phyloP scores from a whole-genome alignment of 1,140 invertebrate genomes.

The Zophobas morio region DNA sequence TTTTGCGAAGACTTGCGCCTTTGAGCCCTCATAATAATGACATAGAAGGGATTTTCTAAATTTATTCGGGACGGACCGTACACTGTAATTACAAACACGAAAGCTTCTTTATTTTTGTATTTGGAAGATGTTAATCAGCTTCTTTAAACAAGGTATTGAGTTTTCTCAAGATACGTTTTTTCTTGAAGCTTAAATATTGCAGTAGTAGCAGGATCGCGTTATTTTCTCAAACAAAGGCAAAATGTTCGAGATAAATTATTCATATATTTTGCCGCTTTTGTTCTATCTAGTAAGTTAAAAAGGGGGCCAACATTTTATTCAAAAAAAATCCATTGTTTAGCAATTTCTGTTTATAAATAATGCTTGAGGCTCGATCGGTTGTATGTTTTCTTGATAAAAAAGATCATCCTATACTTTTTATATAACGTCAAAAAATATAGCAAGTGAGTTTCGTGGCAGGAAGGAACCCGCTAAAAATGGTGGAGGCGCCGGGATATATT shows the following conservation, averaged over 20 bases:
- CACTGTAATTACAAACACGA: background rate
- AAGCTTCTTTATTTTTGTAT: no score
- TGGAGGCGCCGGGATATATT: no score
- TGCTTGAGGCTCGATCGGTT: no score
- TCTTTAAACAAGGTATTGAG: background rate
- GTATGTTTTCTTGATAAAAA: no score
- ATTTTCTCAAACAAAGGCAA: conserved; percentile 25
- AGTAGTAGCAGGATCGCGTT: background rate
- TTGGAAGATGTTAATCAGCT: background rate
- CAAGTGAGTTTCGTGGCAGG: no score
- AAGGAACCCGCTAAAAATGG: no score
- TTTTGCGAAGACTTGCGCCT: background rate
- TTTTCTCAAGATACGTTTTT: no score
- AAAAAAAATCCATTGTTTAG: conserved; percentile 14
- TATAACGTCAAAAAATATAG: no score
- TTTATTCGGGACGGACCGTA: conserved; percentile 5
- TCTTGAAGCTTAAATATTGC: no score
- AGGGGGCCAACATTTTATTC: conserved; percentile 7
- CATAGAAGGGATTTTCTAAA: conserved; percentile 22
- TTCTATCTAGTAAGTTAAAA: conserved; percentile 27
- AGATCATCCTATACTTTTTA: no score
- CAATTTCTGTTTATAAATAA: background rate
- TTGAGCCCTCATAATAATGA: background rate
- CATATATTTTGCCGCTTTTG: conserved; percentile 35
- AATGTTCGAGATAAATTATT: conserved; percentile 41